These are phyloP conservation scores for Phrynosoma platyrhinos DNA, from an alignment of 2,113 vertebrate genomes.

Conservation along the genomic window DNA sequence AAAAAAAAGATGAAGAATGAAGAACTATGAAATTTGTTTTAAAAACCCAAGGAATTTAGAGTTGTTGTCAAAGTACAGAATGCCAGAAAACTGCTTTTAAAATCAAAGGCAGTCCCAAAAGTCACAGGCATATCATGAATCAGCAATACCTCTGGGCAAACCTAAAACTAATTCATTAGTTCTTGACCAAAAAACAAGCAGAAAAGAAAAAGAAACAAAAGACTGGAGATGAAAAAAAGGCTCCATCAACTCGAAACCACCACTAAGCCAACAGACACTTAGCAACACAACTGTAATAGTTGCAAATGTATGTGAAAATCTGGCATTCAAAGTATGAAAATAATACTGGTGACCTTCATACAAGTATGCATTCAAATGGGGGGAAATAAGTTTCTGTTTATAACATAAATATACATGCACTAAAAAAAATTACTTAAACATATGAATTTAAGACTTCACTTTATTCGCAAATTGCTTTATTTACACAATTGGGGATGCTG, in stretches of 20 bases:
- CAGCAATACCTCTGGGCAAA: not conserved
- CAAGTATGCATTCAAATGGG: conserved; percentile 61
- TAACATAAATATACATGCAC: conserved; percentile 73
- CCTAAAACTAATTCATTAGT: not conserved
- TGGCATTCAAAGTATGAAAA: conserved; percentile 62
- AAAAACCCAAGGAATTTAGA: not conserved
- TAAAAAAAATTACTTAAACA: conserved; percentile 84
- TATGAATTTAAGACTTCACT: conserved; percentile 87
- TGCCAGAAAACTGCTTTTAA: not conserved
- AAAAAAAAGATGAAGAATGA: not conserved
- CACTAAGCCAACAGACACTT: conserved; percentile 73
- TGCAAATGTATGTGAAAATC: conserved; percentile 60
- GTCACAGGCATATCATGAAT: not conserved
- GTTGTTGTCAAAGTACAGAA: not conserved
- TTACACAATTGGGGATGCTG: conserved; percentile 84
- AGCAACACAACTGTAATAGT: conserved; percentile 65
- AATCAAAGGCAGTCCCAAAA: not conserved
- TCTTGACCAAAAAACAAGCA: not conserved
- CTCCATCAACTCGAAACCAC: conserved; percentile 66
- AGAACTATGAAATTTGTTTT: not conserved
- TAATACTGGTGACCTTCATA: conserved; percentile 56
- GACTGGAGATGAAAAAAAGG: conserved; percentile 62
- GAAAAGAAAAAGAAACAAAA: not conserved
- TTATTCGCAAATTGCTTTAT: conserved; percentile 89
- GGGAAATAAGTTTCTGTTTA: conserved; percentile 70